These are phyloP conservation scores for Cydia splendana DNA, from an alignment of 1,140 invertebrate genomes.

Conservation along the genomic window DNA sequence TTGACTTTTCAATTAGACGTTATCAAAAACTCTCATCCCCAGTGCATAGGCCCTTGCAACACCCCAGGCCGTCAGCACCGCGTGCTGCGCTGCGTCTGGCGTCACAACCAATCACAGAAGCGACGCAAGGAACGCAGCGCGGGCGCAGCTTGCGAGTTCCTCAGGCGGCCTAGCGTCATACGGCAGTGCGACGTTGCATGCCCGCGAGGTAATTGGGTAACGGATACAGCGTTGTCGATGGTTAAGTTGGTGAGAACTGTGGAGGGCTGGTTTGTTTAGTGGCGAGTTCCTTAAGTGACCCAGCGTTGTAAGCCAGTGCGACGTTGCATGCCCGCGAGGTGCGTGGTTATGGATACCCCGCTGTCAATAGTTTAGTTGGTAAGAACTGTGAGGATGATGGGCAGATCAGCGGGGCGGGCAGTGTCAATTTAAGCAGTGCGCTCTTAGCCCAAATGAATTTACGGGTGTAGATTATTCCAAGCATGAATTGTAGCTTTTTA, in stretches of 20 bases:
- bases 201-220: slow-evolving; percentile 6
- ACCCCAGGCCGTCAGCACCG: slow-evolving; percentile 88
- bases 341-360: not conserved
- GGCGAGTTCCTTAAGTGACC: slow-evolving; percentile 81
- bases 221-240: not conserved
- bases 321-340: slow-evolving; percentile 20
- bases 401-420: no score
- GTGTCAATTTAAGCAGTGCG: no score
- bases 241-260: not conserved
- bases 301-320: slow-evolving; percentile 87
- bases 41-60: slow-evolving; percentile 90
- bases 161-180: slow-evolving; percentile 87
- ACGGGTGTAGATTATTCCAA: no score
- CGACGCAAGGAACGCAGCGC: slow-evolving; percentile 91
- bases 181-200: slow-evolving; percentile 82
- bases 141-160: slow-evolving; percentile 88
- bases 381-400: no score
- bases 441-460: no score
- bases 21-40: slow-evolving; percentile 37
- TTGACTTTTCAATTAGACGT: no score
- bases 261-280: not conserved
- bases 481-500: no score
- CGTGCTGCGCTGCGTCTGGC: slow-evolving; percentile 94
- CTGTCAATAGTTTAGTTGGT: not conserved
- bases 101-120: slow-evolving; percentile 89